Base-by-base conservation (phyloP, 2,797 vertebrate genomes). In the Heliangelus exortis region DNA sequence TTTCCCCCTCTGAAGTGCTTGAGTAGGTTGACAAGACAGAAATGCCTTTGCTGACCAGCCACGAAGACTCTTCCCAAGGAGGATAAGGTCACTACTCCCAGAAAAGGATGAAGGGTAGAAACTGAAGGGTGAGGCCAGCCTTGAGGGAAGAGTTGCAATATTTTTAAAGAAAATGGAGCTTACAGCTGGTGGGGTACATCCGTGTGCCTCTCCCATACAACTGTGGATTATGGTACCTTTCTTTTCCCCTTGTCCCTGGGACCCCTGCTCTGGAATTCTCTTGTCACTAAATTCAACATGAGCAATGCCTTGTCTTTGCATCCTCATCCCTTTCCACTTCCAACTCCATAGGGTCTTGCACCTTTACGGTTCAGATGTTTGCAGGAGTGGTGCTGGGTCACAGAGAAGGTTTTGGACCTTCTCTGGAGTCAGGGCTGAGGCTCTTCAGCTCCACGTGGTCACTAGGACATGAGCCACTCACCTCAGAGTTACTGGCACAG, bases 11-110 rank as follows among this genome's bases (percentile, higher is more conserved):
- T 81, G 69, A 93, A 84, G 85, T 58, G 73, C 92, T 51, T 15
- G 51, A 89, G 81, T 9, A 79, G 68, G 48, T 54, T 94, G 95
- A 83, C 81, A 85, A 61, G 92, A 69, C 55, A 87, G 81, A 83
- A 93, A 75, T n/a, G 78, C 57, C 84, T 77, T 61, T 65, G 61
- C 58, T 2, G 1, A 71, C 26, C 69, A 69, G 89, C 58, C 57
- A 68, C 54, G 61, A 85, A 58, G 57, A 85, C 36, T 89, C 20
- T 83, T 80, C 76, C 76, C 43, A 31, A 69, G 73, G 65, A 89
- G 65, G 65, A 54, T 13, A 89, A 91, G 76, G 79, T 93, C 91
- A 75, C 36, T 61, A 41, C 79, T 77, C 50, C 58, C 59, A 87
- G 50, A 31, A 54, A 29, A 80, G 41, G 45, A 57, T 7, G 17